phyloP scores from a whole-genome alignment of 2,888 invertebrate genomes.

The Linnaemya vulpina region DNA sequence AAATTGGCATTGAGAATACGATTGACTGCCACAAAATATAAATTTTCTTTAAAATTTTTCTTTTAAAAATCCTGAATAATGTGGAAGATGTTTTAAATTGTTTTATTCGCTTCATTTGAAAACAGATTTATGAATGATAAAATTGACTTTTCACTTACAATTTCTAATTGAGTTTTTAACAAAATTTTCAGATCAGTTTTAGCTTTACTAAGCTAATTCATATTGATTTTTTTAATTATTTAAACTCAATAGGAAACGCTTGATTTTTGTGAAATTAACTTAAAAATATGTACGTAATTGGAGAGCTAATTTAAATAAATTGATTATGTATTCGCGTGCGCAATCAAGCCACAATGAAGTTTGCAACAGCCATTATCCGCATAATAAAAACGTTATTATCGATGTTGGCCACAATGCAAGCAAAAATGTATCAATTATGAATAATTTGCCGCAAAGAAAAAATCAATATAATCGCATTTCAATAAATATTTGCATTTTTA shows the following conservation, averaged over 20 bases:
- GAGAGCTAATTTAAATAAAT: slow-evolving; percentile 35
- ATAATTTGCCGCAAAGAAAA: slow-evolving; percentile 15
- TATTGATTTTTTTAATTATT: too few relatives aligned
- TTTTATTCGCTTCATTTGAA: too few relatives aligned
- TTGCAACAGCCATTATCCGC: background rate
- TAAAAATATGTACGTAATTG: background rate
- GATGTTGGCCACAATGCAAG: slow-evolving; percentile 15
- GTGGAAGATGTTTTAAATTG: too few relatives aligned
- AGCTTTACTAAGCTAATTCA: too few relatives aligned
- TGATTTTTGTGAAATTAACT: slow-evolving; percentile 17
- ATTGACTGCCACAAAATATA: too few relatives aligned
- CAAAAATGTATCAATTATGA: slow-evolving; percentile 44
- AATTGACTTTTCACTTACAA: too few relatives aligned
- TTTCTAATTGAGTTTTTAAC: too few relatives aligned
- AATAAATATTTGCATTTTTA: slow-evolving; percentile 26
- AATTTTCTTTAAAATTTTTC: too few relatives aligned
- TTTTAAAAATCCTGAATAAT: too few relatives aligned
- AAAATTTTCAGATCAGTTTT: too few relatives aligned
- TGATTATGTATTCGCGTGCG: slow-evolving; percentile 14
- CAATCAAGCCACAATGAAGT: slow-evolving; percentile 45
- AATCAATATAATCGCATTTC: slow-evolving; percentile 19
- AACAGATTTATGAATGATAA: too few relatives aligned
- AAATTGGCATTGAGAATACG: background rate
- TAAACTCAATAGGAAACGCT: background rate
- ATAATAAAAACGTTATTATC: slow-evolving; percentile 10